Conservation (phyloP, 2,888 invertebrate genomes). For the Zaprionus bogoriensis region DNA sequence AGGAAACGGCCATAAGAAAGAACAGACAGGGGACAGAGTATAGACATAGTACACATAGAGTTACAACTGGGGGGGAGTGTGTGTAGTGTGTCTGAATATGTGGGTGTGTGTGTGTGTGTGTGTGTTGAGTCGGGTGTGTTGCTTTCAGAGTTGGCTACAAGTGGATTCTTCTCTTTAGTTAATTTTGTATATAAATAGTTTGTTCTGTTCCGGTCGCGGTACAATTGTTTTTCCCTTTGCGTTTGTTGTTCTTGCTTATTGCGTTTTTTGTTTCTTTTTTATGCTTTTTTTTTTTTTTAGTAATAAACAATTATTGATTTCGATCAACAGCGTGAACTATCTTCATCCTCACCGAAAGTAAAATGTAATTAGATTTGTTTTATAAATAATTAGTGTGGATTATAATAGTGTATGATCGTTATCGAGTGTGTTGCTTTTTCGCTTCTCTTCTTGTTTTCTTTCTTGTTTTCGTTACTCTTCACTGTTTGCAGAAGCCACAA, state of each 20-base stretch:
- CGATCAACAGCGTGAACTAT: constrained; percentile 37
- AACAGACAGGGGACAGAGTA: constrained; percentile 5
- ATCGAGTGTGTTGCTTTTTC: constrained; percentile 23
- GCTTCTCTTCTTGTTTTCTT: constrained; percentile 3
- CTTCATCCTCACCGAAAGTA: constrained; percentile 11
- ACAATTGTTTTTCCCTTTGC: constrained; percentile 26
- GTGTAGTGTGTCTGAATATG: constrained; percentile 13
- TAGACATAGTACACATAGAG: constrained; percentile 14
- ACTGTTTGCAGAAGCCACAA: constrained; percentile 41
- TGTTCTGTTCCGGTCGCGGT: constrained; percentile 43
- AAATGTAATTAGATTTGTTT: constrained; percentile 43
- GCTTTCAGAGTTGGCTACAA: constrained; percentile 52
- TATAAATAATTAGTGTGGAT: constrained; percentile 70
- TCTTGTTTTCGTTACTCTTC: constrained; percentile 19
- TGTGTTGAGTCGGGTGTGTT: constrained; percentile 5
- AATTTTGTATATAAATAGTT: constrained; percentile 63
- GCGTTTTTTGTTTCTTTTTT: constrained; percentile 7
- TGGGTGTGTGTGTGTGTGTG: constrained; percentile 5
- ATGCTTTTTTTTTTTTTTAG: constrained; percentile 33
- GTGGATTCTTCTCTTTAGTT: constrained; percentile 31
- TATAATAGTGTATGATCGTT: constrained; percentile 31
- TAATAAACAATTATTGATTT: constrained; percentile 50
- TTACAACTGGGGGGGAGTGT: constrained; percentile 9
- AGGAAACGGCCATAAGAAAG: constrained; percentile 28
- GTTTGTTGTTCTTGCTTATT: constrained; percentile 5